Evolutionary conservation across 1,140 invertebrate species (phyloP), one percentile per base, ranked within the genome.

Genomic region (Drosophila setifemur): DNA sequence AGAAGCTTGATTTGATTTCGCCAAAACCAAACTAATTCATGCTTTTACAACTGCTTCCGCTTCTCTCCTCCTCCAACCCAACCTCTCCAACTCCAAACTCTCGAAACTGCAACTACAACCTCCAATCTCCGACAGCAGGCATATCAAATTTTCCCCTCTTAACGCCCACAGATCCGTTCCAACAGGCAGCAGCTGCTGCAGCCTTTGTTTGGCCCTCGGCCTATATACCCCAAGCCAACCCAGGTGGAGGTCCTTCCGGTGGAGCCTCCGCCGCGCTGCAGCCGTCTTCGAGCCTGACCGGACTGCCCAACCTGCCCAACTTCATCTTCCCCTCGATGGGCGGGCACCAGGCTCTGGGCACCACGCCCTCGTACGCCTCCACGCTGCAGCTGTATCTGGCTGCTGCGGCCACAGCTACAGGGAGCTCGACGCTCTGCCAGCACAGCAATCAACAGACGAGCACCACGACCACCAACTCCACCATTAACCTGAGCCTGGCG

Each of bases 131-230:
- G 67, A 60, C 67, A 76, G 73, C 64, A 81, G 76, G 77, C 70
- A 85, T 88, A 90, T 90, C 76, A 90, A 90, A 88, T 87, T 79
- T 83, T 83, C 83, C 82, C 79, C 72, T 88, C 73, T 86, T 85
- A 81, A 88, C 79, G 74, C 83, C 91, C 91, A 89, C 93, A 92
- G 95, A 96, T 90, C 93, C 95, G 82, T 92, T 94, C 89, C 95
- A 95, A 71, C 94, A 95, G 87, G 93, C 95, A 1, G 94, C 95
- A n/a, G 93, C 87, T 39, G 85, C 95, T 2, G 88, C 88, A 47
- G 83, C 79, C 19, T 87, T 89, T 28, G 88, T 89, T 31, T 89
- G 85, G 88, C 83, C 88, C 42, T 89, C 88, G 11, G 76, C 82
- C 35, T 89, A 89, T 45, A 77, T 89, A 47, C 87, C 82, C 6